Evolutionary conservation across 2,113 vertebrate genomes (phyloP).

Genomic region (Myiagra hebetior): DNA sequence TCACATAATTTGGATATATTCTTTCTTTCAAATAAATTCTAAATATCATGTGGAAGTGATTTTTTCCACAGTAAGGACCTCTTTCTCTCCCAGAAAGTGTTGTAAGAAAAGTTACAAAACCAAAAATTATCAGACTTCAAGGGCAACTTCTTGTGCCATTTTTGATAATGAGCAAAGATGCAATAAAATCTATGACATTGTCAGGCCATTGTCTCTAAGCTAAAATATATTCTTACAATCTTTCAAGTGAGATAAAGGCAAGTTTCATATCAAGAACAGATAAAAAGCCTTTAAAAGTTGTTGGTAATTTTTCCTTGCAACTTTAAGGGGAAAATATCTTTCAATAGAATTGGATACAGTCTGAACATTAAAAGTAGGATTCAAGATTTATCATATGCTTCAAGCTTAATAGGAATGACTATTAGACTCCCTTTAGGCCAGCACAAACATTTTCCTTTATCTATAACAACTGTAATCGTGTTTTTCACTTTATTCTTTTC

Average conservation of each 20-base stretch:
- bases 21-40: neutral
- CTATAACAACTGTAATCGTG: neutral
- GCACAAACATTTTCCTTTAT: conserved; percentile 20
- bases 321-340: neutral
- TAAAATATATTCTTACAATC: neutral
- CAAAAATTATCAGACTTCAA: neutral
- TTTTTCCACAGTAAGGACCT: conserved; percentile 3
- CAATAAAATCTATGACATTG: neutral
- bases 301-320: neutral
- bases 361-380: neutral
- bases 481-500: neutral
- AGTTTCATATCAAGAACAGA: neutral
- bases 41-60: neutral
- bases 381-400: conserved; percentile 33
- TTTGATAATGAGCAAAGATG: neutral
- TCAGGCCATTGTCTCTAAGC: neutral
- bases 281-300: neutral
- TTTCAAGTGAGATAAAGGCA: neutral
- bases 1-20: neutral
- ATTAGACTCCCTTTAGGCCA: conserved; percentile 41
- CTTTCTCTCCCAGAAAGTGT: neutral
- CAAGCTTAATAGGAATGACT: conserved; percentile 53
- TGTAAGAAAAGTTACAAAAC: neutral
- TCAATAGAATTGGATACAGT: neutral
- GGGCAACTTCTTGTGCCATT: neutral